A percentile compares a stretch with the other conserved stretches of the same genome.
These are phyloP conservation scores for Piscicola geometra DNA, from an alignment of 2,888 invertebrate genomes.

Conservation along the genomic window DNA sequence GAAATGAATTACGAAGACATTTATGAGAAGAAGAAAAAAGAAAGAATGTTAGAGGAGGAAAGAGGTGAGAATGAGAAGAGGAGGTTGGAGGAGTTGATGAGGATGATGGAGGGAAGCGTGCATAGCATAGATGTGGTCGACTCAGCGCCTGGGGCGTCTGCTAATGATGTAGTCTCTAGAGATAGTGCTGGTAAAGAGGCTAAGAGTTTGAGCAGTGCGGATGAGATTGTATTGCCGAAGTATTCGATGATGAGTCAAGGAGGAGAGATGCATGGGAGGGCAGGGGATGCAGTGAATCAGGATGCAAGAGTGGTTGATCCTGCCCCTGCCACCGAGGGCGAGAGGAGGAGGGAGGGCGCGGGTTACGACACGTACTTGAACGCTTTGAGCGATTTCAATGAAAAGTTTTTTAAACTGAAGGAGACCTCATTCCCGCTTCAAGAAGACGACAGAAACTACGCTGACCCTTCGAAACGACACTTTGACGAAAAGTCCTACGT, in stretches of 20 bases:
- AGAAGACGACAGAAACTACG: neutral
- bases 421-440: neutral
- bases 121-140: too few species aligned
- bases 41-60: conserved; percentile 32
- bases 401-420: neutral
- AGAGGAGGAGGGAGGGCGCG: neutral
- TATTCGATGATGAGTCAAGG: neutral
- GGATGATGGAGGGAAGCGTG: conserved; percentile 16
- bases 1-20: conserved; percentile 10
- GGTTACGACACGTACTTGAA: neutral
- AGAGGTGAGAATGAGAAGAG: conserved; percentile 20
- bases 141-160: too few species aligned
- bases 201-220: neutral
- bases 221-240: neutral
- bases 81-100: conserved; percentile 32
- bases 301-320: neutral
- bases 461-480: too few species aligned
- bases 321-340: neutral
- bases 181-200: neutral
- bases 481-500: conserved; percentile 2
- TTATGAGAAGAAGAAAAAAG: conserved; percentile 30
- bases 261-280: neutral
- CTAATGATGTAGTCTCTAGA: neutral
- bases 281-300: neutral
- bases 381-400: conserved; percentile 8